Evolutionary conservation across 2,113 vertebrate species (phyloP), one percentile per base, ranked within the genome.

Genomic region (Nansenia antarctica): DNA sequence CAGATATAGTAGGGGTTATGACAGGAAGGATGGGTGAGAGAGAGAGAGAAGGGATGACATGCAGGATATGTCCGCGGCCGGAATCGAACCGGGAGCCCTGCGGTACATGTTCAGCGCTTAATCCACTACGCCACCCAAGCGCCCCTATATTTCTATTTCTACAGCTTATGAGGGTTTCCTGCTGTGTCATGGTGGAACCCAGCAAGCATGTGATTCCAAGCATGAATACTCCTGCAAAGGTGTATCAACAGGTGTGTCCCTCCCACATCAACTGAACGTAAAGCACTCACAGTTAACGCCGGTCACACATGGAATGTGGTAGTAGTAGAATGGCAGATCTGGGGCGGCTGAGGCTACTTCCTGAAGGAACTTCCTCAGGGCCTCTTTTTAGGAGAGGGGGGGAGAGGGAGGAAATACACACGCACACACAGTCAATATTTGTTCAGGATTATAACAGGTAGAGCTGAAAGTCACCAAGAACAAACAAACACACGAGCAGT

Each of bases 291-390:
- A 84, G 9, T 90, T 92, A 14, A 98, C 86, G 20, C 94, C 95
- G 0, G 98, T 98, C 35, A 98, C 2, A 30, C 74, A 49, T 54
- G 98, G 98, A 69, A 98, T 83, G 61, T 99, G 96, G 45, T 99
- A 99, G 77, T 98, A 99, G 78, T 97, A 99, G 84, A 99, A 95
- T 0, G 98, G 96, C 66, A 96, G 29, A 0, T 15, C 39, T 5
- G 95, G 93, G 27, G 96, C 98, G 9, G 83, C 90, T 3, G 88
- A 81, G 0, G 94, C 92, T 53, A 99, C 92, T 60, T 95, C 92
- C 77, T 88, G 80, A 7, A 99, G 89, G 82, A 93, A 98, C 37
- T 34, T 72, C 72, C 86, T 84, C 78, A 99, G 74, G n/a, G 73
- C 88, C 37, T 86, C 96, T 98, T 76, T 65, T 30, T 11, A n/a